A percentile compares a stretch with the other conserved stretches of the same genome.
These are phyloP conservation scores for Ailuropoda melanoleuca DNA, from an alignment of 2,113 vertebrate species.

Conservation along the genomic window DNA sequence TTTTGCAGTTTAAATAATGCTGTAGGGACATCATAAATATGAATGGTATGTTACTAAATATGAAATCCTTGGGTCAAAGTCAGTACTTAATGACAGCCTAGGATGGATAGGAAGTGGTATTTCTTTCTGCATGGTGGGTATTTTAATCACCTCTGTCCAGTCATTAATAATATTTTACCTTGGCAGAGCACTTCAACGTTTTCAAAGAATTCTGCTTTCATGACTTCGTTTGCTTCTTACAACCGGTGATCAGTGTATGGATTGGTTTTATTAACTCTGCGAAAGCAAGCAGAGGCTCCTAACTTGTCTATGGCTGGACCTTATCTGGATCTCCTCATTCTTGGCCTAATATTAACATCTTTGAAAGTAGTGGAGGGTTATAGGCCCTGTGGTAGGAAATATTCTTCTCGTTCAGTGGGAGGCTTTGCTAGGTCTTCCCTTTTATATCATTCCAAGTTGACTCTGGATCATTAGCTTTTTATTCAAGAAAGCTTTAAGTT, in stretches of 20 bases:
- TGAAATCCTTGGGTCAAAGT: background rate
- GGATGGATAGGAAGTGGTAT: background rate
- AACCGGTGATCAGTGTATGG: background rate
- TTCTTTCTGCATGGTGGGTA: background rate
- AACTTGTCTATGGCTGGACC: background rate
- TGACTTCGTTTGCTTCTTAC: background rate
- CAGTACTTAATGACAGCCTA: background rate
- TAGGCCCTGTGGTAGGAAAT: background rate
- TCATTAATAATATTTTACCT: background rate
- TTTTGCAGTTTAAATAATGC: background rate
- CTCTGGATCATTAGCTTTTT: background rate
- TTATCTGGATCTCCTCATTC: background rate
- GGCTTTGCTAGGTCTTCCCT: background rate
- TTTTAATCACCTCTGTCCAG: background rate
- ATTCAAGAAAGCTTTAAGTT: background rate
- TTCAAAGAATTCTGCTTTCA: background rate
- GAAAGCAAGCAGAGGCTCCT: background rate
- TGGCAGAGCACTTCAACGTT: background rate
- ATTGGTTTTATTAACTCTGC: conserved; percentile 12
- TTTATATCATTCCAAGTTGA: background rate
- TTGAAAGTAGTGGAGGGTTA: background rate
- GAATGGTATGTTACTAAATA: background rate
- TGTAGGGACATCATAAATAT: background rate
- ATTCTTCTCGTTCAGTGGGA: background rate
- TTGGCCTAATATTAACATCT: background rate